Percentiles rank a stretch among this genome's conserved stretches.
phyloP scores from a whole-genome alignment of 1,140 invertebrate genomes.

The Aleiodes sp. region DNA sequence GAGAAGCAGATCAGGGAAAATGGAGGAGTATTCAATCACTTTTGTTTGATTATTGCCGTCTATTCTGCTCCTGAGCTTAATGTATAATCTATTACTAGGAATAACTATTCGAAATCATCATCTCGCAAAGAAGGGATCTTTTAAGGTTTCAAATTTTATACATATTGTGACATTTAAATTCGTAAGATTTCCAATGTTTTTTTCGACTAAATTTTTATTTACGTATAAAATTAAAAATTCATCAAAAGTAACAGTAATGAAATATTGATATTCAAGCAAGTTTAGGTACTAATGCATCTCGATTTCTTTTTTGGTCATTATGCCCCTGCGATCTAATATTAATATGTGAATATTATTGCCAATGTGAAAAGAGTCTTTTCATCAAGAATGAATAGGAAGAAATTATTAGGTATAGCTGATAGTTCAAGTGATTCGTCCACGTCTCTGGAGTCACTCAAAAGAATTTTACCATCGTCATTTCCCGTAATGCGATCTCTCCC shows the following conservation, averaged over 20 bases:
- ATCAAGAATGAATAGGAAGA: background rate
- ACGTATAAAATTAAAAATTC: too few species aligned
- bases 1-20: background rate
- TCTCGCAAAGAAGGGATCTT: constrained; percentile 31
- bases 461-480: constrained; percentile 48
- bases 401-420: background rate
- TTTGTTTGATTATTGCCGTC: constrained; percentile 52
- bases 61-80: constrained; percentile 55
- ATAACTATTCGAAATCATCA: constrained; percentile 58
- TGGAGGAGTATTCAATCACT: constrained; percentile 54
- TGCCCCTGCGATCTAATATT: background rate
- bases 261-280: too few species aligned
- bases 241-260: too few species aligned
- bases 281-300: too few species aligned
- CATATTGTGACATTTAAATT: background rate
- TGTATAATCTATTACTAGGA: constrained; percentile 65
- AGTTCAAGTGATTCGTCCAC: constrained; percentile 32
- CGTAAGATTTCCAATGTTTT: too few species aligned
- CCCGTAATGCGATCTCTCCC: constrained; percentile 53
- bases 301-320: too few species aligned
- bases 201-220: too few species aligned
- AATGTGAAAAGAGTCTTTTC: background rate
- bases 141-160: constrained; percentile 14
- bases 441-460: constrained; percentile 37
- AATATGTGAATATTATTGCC: background rate